These are phyloP conservation scores for Cenopis cana DNA, from an alignment of 2,888 invertebrate genomes.

Conservation along the genomic window DNA sequence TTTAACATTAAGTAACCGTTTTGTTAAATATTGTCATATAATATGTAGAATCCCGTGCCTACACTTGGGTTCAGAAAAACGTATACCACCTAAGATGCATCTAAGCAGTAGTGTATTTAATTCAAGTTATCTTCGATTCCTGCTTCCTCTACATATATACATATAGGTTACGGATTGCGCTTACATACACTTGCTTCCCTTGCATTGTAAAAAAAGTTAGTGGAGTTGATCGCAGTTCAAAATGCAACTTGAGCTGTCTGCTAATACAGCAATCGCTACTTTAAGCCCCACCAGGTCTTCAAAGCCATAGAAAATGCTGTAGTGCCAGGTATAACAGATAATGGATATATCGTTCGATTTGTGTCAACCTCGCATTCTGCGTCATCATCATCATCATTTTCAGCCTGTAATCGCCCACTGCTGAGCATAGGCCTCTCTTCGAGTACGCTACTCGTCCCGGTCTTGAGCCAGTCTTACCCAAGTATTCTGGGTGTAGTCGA, in stretches of 20 bases:
- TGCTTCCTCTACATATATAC: background rate
- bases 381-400: no score
- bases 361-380: conserved; percentile 43
- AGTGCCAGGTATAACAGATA: no score
- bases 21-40: background rate
- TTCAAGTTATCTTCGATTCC: background rate
- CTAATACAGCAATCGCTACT: background rate
- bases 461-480: no score
- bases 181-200: background rate
- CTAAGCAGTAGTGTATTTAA: no score
- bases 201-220: background rate
- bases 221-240: background rate
- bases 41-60: no score
- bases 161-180: no score
- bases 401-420: no score
- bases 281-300: background rate
- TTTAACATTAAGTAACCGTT: background rate
- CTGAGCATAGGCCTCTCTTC: no score
- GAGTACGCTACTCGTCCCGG: no score
- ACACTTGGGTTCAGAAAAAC: no score
- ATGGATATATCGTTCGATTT: conserved; percentile 1
- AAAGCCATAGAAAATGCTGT: background rate
- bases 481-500: conserved; percentile 50
- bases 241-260: background rate
- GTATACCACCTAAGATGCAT: no score